Percentiles rank a stretch among this genome's conserved stretches.
These are phyloP conservation scores for Diaperis boleti DNA, from an alignment of 2,888 invertebrate genomes.

Conservation along the genomic window DNA sequence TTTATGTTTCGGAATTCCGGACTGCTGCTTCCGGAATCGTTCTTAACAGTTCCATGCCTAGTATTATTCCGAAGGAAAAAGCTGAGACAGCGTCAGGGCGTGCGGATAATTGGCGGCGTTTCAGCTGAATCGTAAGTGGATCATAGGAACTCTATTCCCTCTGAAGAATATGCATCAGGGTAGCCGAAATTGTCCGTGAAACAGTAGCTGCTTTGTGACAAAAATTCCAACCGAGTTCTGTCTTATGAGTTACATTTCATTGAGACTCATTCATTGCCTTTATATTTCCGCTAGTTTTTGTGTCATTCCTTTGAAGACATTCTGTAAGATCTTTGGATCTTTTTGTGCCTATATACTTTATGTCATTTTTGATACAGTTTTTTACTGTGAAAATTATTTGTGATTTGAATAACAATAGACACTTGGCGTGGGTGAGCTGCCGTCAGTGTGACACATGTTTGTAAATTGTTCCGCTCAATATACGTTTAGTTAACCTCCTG, in stretches of 20 bases:
- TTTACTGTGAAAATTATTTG: background rate
- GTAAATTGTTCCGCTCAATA: too few relatives aligned
- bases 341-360: background rate
- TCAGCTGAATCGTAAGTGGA: constrained; percentile 39
- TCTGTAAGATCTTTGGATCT: background rate
- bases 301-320: constrained; percentile 8
- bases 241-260: constrained; percentile 9
- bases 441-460: too few relatives aligned
- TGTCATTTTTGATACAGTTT: background rate
- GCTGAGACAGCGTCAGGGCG: constrained; percentile 44
- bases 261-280: constrained; percentile 26
- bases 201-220: background rate
- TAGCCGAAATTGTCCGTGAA: constrained; percentile 1
- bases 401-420: too few relatives aligned
- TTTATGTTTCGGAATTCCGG: constrained; percentile 50
- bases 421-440: too few relatives aligned
- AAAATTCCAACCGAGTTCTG: background rate
- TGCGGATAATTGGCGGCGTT: constrained; percentile 44
- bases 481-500: too few relatives aligned
- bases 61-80: constrained; percentile 44
- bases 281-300: constrained; percentile 23
- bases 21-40: constrained; percentile 44
- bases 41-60: constrained; percentile 42
- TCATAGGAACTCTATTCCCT: constrained; percentile 3
- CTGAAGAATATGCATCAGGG: constrained; percentile 9